Percentiles rank a stretch among this genome's conserved stretches.
phyloP scores from a whole-genome alignment of 2,888 invertebrate genomes.

The Drosophila rellima region DNA sequence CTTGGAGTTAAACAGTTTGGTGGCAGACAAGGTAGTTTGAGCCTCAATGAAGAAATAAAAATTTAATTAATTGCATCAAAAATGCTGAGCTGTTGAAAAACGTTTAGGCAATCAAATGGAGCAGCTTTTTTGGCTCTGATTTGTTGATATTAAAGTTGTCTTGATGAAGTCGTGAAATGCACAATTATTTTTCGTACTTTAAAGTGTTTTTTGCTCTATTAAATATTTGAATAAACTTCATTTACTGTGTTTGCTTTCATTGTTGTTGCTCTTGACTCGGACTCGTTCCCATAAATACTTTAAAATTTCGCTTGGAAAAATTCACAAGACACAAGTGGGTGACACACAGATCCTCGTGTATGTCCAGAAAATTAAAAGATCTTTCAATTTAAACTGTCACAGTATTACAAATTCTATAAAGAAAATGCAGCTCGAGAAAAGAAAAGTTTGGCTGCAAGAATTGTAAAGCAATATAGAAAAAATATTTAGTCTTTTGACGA shows the following conservation, averaged over 20 bases:
- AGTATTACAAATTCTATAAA: neutral
- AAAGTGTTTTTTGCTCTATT: constrained; percentile 57
- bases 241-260: constrained; percentile 2
- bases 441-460: neutral
- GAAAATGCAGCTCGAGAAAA: neutral
- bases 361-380: constrained; percentile 7
- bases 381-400: neutral
- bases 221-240: constrained; percentile 64
- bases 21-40: constrained; percentile 7
- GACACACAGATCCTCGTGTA: constrained; percentile 12
- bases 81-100: constrained; percentile 71
- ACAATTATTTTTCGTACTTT: constrained; percentile 32
- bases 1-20: constrained; percentile 4
- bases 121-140: constrained; percentile 45
- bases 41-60: constrained; percentile 78
- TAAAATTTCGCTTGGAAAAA: constrained; percentile 52
- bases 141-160: constrained; percentile 10
- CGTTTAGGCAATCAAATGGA: constrained; percentile 77
- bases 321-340: constrained; percentile 32
- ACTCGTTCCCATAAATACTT: constrained; percentile 43
- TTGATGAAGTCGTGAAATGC: constrained; percentile 60
- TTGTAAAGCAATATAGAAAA: neutral
- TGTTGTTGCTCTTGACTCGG: constrained; percentile 15
- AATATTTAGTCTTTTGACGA: neutral
- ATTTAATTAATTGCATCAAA: constrained; percentile 78